These are phyloP conservation scores for Pyrrhopygopsis socrates DNA, from an alignment of 2,888 invertebrate genomes.

Conservation along the genomic window DNA sequence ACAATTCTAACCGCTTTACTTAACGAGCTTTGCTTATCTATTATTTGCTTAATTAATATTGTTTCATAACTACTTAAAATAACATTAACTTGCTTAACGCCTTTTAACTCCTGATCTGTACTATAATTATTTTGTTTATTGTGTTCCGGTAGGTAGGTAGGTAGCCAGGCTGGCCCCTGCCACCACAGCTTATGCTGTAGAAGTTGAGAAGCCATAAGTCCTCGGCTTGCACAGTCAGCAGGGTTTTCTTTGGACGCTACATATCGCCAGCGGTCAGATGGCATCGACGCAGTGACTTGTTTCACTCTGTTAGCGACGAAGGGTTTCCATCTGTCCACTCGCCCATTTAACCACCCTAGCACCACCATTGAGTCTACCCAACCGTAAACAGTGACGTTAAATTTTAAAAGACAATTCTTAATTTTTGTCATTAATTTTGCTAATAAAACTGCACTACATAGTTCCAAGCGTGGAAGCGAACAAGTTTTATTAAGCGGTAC, in stretches of 20 bases:
- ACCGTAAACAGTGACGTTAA: not conserved
- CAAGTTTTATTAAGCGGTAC: slow-evolving; percentile 14
- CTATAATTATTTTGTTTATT: not conserved
- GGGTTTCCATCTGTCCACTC: not conserved
- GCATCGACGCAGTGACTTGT: not conserved
- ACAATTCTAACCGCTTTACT: not conserved
- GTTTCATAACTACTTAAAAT: not conserved
- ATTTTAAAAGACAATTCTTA: not conserved
- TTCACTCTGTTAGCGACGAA: not conserved
- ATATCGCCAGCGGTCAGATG: not conserved
- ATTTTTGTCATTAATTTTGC: slow-evolving; percentile 28
- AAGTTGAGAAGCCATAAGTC: not conserved
- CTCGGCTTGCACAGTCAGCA: not conserved
- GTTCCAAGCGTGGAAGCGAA: slow-evolving; percentile 18
- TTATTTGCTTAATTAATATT: not conserved
- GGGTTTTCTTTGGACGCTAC: not conserved
- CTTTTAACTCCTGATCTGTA: not conserved
- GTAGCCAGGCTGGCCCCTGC: slow-evolving; percentile 11
- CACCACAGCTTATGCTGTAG: not conserved
- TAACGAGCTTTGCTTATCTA: not conserved
- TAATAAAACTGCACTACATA: slow-evolving; percentile 6
- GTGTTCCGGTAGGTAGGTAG: not conserved
- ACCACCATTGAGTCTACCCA: slow-evolving; percentile 26
- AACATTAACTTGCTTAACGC: not conserved
- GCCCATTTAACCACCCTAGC: not conserved